These are phyloP conservation scores for Oncorhynchus nerka DNA, from an alignment of 2,113 vertebrate species.

Conservation along the genomic window DNA sequence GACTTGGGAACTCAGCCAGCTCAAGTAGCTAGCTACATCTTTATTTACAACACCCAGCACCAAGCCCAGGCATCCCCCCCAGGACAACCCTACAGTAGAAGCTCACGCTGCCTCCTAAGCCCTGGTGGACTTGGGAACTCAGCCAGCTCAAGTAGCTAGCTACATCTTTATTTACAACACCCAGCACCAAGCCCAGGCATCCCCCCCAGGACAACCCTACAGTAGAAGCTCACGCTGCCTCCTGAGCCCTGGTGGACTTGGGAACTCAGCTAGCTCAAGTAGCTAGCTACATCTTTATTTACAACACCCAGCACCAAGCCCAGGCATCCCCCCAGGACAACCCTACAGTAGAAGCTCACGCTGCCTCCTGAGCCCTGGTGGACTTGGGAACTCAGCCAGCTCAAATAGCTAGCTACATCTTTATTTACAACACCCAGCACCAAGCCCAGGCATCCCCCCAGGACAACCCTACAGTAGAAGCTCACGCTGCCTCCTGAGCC, in stretches of 20 bases:
- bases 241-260: background rate
- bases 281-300: too few species aligned
- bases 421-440: too few species aligned
- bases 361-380: too few species aligned
- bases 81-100: conserved; percentile 19
- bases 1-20: background rate
- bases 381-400: background rate
- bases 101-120: too few species aligned
- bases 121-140: background rate
- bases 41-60: too few species aligned
- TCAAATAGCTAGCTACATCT: background rate
- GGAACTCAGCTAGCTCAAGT: background rate
- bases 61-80: conserved; percentile 8
- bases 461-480: background rate
- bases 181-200: background rate
- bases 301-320: too few species aligned
- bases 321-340: conserved; percentile 6
- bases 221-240: background rate
- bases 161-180: too few species aligned
- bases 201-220: conserved; percentile 23
- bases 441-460: conserved; percentile 6
- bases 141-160: background rate
- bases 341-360: background rate
- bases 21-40: background rate
- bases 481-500: too few species aligned